A percentile compares a stretch with the other conserved stretches of the same genome.
Evolutionary conservation across 2,113 vertebrate genomes (phyloP).

Genomic region (Athene cunicularia): DNA sequence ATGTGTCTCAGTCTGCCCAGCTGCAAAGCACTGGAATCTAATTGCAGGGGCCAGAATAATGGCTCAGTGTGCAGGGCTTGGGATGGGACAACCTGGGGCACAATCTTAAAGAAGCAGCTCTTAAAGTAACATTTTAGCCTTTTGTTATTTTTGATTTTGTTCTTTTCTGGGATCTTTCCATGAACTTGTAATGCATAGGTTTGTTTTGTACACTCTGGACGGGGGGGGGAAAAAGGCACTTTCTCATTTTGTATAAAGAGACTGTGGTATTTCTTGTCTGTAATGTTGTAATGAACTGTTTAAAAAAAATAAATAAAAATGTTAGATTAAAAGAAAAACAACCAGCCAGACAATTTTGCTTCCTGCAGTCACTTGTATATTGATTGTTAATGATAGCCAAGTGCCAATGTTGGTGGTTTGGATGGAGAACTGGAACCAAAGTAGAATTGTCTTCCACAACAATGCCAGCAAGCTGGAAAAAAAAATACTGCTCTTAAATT

Average conservation of each 20-base stretch:
- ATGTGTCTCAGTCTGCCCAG: not conserved
- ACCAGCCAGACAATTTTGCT: not conserved
- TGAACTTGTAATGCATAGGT: not conserved
- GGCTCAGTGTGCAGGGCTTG: constrained; percentile 34
- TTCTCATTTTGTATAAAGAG: not conserved
- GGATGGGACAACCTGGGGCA: not conserved
- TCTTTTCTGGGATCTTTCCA: not conserved
- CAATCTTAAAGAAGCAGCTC: not conserved
- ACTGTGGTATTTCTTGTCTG: not conserved
- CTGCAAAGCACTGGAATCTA: constrained; percentile 28
- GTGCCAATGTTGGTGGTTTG: not conserved
- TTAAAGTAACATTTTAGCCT: not conserved
- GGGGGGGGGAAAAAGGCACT: too few relatives aligned
- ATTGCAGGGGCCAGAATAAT: not conserved
- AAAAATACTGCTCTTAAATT: not conserved
- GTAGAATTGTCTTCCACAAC: not conserved
- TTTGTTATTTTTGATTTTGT: not conserved
- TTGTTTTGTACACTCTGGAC: not conserved
- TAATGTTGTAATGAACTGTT: not conserved
- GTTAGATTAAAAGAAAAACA: not conserved
- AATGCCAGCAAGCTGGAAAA: not conserved
- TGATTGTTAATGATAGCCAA: too few relatives aligned
- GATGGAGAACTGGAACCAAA: not conserved
- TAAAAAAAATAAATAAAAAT: not conserved
- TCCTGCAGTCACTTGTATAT: not conserved